Base-by-base conservation (phyloP, 2,797 vertebrate genomes). In the Sebastolobus alascanus region DNA sequence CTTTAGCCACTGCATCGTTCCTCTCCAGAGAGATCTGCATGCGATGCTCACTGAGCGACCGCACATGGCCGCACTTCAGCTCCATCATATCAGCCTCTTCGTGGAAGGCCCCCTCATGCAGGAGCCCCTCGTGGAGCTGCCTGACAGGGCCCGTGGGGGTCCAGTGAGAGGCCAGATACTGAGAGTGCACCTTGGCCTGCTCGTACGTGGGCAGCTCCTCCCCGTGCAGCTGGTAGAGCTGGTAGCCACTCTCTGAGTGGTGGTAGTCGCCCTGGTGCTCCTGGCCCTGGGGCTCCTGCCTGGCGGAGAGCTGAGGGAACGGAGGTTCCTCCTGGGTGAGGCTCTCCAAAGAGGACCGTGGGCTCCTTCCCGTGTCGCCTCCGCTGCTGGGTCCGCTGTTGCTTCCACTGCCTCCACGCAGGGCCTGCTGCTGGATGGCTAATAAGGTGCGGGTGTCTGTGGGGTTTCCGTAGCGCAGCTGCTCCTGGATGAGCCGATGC, bases 211-310 rank as follows among this genome's bases (percentile, higher is more conserved):
- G 99, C 11, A 99, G 95, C 92, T 98, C 97, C 90, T 99, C 98
- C 0, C 96, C 96, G 63, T 97, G 96, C 77, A 96, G 96, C 74
- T 96, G 96, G 88, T 96, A 96, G 16, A 96, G 94, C 84, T 93
- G 94, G 74, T 96, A 97, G 84, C 95, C 87, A 73, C 96, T 97
- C 73, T 99, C 98, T 59, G 96, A 94, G 92, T 98, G 97, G 82
- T 96, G 77, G 85, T 96, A 97, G 87, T 98, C 96, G 0, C 95
- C 95, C 81, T 99, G 98, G 87, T 99, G 96, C 93, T 99, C 99
- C 92, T 99, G 98, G 77, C 99, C 99, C 92, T 99, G 99, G 6
- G 99, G 99, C 92, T 99, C 98, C 93, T 99, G 98, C 67, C 98
- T 95, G 0, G 97, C 96, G 37, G 98, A 97, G n/a, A 98, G 96